Evolutionary conservation across 2,113 vertebrate genomes (phyloP).

Genomic region (Zosterops pallidus): DNA sequence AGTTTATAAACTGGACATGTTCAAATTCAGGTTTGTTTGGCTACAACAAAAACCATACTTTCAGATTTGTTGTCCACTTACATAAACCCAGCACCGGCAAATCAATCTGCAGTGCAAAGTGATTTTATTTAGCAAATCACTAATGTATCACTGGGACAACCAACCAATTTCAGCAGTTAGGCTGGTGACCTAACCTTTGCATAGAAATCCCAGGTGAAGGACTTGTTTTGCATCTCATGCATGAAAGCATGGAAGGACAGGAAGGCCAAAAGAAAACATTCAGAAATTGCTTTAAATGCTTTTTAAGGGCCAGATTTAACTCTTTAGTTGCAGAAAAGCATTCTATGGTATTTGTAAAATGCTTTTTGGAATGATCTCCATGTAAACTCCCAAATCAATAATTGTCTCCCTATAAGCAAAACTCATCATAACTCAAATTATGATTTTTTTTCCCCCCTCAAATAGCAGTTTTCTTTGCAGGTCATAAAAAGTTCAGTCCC

Average conservation of each 20-base stretch:
- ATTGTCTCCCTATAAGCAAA: neutral
- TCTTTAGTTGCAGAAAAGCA: neutral
- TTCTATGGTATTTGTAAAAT: neutral
- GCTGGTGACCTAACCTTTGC: neutral
- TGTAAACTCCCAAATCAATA: neutral
- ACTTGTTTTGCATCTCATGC: neutral
- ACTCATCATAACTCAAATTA: neutral
- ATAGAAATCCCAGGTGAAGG: neutral
- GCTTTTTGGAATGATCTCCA: neutral
- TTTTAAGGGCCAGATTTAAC: neutral
- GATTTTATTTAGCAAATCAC: neutral
- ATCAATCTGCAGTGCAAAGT: neutral
- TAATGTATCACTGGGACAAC: neutral
- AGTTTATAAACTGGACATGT: neutral
- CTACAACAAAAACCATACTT: neutral
- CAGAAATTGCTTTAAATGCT: neutral
- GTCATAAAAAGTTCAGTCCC: slow-evolving; percentile 46
- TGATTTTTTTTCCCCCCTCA: neutral
- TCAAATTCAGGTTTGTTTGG: neutral
- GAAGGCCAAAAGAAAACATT: neutral
- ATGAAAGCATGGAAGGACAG: neutral
- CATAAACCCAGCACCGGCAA: neutral
- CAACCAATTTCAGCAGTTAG: neutral
- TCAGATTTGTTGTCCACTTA: neutral
- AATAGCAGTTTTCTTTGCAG: neutral